Base-by-base conservation (phyloP, 2,113 vertebrate genomes). In the Corythaeola cristata region DNA sequence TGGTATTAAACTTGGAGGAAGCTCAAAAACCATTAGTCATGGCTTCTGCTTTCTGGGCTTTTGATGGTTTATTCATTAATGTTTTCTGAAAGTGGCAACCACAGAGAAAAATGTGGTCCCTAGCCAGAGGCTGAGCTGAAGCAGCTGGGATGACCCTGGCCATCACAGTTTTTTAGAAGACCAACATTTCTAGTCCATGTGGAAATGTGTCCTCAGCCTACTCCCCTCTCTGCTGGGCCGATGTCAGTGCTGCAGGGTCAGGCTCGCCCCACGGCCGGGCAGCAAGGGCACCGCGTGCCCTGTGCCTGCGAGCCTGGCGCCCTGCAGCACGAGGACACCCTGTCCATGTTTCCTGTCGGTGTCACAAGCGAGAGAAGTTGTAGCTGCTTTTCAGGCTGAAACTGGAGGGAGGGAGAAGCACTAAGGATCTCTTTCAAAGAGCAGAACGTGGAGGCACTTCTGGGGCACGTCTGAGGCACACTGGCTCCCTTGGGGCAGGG, bases 221-320 rank as follows among this genome's bases (percentile, higher is more conserved):
- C 23, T 59, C 12, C 28, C 23, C 33, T 73, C 30, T 22, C 32
- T 44, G 49, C 53, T 12, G 30, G 56, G 37, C 33, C 8, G 6
- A 2, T 18, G 24, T 8, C 8, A 10, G 60, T 69, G 41, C 59
- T 16, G 1, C 1, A 2, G 45, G 7, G 26, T 35, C 44, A 45
- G 71, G 71, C 52, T 82, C 0, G 2, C 52, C 45, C 32, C 23
- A 3, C 6, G 39, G 39, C 64, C 2, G 1, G 47, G 33, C 60
- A 63, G 21, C 0, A 6, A 88, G n/a, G 63, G 19, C 37, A 67
- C 8, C 0, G 0, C 2, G 1, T 26, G 33, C 45, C 49, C 67
- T 3, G 5, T 47, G 52, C 20, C 37, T 26, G 15, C 3, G 10
- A 76, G 49, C 27, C 84, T 23, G n/a, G 16, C 1, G 2, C 55